Evolutionary conservation across 2,113 vertebrate genomes (phyloP), one percentile per base, ranked within the genome.

Genomic region (Noturus placidus): DNA sequence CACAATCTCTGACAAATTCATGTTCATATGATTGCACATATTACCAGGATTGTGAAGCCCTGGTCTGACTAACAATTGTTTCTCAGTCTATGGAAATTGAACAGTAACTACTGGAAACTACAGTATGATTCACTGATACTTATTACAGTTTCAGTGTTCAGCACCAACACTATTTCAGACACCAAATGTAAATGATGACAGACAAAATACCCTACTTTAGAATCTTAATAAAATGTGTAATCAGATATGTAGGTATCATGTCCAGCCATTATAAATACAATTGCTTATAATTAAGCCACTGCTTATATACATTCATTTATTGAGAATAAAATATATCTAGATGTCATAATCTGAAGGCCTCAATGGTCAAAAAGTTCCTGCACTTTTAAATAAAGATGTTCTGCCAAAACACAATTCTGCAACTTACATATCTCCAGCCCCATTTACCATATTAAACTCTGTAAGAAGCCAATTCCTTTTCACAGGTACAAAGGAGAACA

Each of bases 101-200:
- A 95, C 91, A 94, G 94, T 93, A 92, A 92, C 88, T 88, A 86
- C 91, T 94, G 93, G 97, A 74, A 74, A 46, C 38, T 74, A 74
- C 72, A 77, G 3, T 50, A 77, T 77, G 11, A 27, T 96, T 96
- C 95, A 96, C 94, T 95, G 95, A 93, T 93, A 92, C 94, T 97
- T 97, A 96, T 96, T 38, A 84, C 8, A 72, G 65, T 72, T 20
- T 70, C 1, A 72, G 27, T 22, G 11, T 83, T 52, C 14, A 46
- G 63, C 59, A 78, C 22, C 10, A 77, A 27, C 46, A 25, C 22
- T 77, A 30, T 54, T 79, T 30, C 27, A 19, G 15, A 78, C 5
- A 3, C 20, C 20, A 72, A 70, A 35, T 35, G 17, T 19, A 70
- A 35, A 35, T 5, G 9, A 72, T 38, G 33, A 38, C 69, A 70